Evolutionary conservation across 2,888 invertebrate species (phyloP), one percentile per base, ranked within the genome.

Genomic region (Oscheius sp.): DNA sequence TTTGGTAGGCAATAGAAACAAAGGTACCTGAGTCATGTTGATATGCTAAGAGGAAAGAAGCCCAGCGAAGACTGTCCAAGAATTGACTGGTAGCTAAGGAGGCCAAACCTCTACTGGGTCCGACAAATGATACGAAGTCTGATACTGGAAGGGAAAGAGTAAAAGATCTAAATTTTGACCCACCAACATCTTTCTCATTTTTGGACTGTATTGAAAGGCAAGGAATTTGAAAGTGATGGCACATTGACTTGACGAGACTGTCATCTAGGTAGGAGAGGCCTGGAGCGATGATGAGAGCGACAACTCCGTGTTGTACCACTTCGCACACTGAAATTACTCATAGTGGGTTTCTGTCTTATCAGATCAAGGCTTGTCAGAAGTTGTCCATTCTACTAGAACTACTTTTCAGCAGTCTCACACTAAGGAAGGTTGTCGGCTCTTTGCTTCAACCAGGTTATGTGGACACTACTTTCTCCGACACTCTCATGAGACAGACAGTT

Each of bases 251-350:
- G 76, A 82, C 76, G 33, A 86, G 71, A 35, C 76, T 76, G 55
- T 79, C 74, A 53, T 86, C 84, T 65, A 85, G 79, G 21, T 77
- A 70, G 32, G 74, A 65, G 51, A 79, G 80, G 21, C 77, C 78
- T 2, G 80, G 74, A 13, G 84, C 78, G 11, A 88, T 73, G 11
- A 88, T 76, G 5, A 88, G 68, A n/a, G 84, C 88, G 1, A 85
- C 81, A 55, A 87, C 77, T n/a, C 83, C 79, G 73, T 85, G 84
- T 57, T 87, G 86, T 37, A 88, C 75, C 33, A 88, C 73, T 47
- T 88, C 88, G 74, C 88, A 88, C 73, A 88, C 86, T 85, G 76
- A 74, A 84, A 79, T 13, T 11, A 68, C 32, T 55, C 13, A 57
- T 21, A n/a, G 11, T 21, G 7, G 21, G 7, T 7, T 21, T 57